A percentile compares a stretch with the other conserved stretches of the same genome.
These are phyloP conservation scores for Rhopilema esculentum DNA, from an alignment of 30 jellyfish, hydroid and myxozoan genomes.

Conservation along the genomic window DNA sequence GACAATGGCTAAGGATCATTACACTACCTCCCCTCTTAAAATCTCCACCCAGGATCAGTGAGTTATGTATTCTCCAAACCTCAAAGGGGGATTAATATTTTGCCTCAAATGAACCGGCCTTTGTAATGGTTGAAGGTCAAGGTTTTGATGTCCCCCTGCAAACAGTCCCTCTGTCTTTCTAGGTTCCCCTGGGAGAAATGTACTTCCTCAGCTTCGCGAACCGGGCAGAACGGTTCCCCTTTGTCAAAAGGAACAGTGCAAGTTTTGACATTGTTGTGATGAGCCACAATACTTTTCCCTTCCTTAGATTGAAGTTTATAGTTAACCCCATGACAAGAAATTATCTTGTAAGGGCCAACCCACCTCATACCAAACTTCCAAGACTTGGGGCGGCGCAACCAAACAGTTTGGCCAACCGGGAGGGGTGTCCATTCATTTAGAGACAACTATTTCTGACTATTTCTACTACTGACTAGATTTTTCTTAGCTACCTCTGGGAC, in stretches of 20 bases:
- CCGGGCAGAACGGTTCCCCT: slow-evolving; percentile 40
- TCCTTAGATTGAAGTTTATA: slow-evolving; percentile 13
- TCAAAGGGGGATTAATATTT: slow-evolving; percentile 29
- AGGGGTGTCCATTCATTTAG: slow-evolving; percentile 19
- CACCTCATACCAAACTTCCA: slow-evolving; percentile 45
- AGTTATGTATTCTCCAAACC: slow-evolving; percentile 31
- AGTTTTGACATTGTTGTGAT: slow-evolving; percentile 37
- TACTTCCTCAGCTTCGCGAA: slow-evolving; percentile 10
- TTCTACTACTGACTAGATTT: background rate
- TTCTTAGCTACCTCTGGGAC: slow-evolving; percentile 3
- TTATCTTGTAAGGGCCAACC: slow-evolving; percentile 32
- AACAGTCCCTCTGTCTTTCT: background rate
- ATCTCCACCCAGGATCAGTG: slow-evolving; percentile 16
- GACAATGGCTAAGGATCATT: background rate
- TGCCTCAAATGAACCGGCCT: slow-evolving; percentile 21
- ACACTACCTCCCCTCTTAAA: slow-evolving; percentile 40
- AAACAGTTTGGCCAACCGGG: slow-evolving; percentile 33
- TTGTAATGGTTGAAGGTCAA: slow-evolving; percentile 10
- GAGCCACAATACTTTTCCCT: slow-evolving; percentile 44
- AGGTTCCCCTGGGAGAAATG: slow-evolving; percentile 1
- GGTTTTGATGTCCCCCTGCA: slow-evolving; percentile 19
- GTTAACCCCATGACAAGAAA: slow-evolving; percentile 5
- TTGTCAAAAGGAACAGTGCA: slow-evolving; percentile 17
- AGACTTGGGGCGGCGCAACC: slow-evolving; percentile 57
- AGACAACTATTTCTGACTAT: background rate